phyloP scores from a whole-genome alignment of 2,797 vertebrate species.

The Limnodromus scolopaceus region DNA sequence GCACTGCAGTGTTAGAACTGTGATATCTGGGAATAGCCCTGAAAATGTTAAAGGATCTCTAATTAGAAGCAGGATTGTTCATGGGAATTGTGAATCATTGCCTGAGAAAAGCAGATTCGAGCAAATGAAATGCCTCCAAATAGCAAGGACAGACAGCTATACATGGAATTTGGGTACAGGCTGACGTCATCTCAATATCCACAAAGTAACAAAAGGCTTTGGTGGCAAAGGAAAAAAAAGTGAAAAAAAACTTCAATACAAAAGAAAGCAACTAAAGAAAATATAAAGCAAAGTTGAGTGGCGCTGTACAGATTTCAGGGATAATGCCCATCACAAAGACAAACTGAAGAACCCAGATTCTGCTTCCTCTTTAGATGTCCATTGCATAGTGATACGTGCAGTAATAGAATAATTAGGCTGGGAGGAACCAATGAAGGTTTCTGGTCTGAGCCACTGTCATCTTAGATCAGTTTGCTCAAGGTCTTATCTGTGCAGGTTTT shows the following conservation, averaged over 20 bases:
- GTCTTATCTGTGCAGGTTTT: neutral
- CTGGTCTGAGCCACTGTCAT: neutral
- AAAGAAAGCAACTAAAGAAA: neutral
- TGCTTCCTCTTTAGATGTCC: neutral
- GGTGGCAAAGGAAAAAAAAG: neutral
- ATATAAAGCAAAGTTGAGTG: neutral
- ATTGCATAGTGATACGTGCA: neutral
- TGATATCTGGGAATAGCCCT: conserved; percentile 26
- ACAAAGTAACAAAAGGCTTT: neutral
- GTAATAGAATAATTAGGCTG: neutral
- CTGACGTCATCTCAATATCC: neutral
- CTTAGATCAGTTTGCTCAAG: neutral
- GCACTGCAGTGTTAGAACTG: neutral
- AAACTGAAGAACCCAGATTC: neutral
- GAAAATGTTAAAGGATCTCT: neutral
- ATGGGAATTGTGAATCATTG: conserved; percentile 42
- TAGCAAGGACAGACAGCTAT: neutral
- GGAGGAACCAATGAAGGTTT: neutral
- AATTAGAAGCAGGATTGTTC: conserved; percentile 45
- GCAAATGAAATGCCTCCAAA: conserved; percentile 43
- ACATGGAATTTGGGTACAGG: neutral
- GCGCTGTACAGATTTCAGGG: neutral
- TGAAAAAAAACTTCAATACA: neutral
- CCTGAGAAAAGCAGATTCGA: conserved; percentile 27
- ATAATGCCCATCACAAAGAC: neutral